Evolutionary conservation across 2,888 invertebrate species (phyloP), one percentile per base, ranked within the genome.

Genomic region (Stenotaenia linearis): DNA sequence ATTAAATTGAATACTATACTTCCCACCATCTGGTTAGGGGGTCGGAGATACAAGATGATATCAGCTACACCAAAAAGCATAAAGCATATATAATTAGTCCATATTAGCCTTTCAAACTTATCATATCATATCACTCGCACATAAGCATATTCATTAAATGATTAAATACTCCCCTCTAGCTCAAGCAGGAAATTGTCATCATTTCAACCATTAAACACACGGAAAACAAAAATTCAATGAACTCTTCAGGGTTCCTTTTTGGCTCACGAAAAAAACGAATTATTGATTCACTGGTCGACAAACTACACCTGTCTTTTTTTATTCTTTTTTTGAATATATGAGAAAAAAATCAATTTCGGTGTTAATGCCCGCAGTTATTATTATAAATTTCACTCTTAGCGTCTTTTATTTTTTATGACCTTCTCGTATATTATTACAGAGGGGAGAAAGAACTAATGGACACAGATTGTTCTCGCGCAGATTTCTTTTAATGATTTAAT

Each of bases 141-240:
- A 69, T 69, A 69, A 69, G 28, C 69, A 69, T 69, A 69, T 69
- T 69, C 28, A 69, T 69, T 69, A 69, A 69, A 69, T 69, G 69
- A 69, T 69, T 69, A 69, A 69, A 69, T 12, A n/a, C 25, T 69
- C 69, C 69, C 69, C 69, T 69, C 28, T 4, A 28, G 15, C 28
- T 28, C 25, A 69, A 69, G 69, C 69, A 69, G 69, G 69, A 69
- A 69, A 69, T 69, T 69, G 69, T 6, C 23, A 25, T 69, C 28
- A 69, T 28, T 69, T 69, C 50, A 50, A 50, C 50, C 6, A 69
- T 25, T 28, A 28, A 10, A 28, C 69, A 69, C 25, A 15, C 5
- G 21, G 25, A 69, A 69, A 69, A 69, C 23, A 69, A 28, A 28
- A 69, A 69, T 69, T 69, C 69, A 69, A 69, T 69, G 69, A 69